phyloP scores from a whole-genome alignment of 2,113 vertebrate species.

The Emydocephalus ijimae region DNA sequence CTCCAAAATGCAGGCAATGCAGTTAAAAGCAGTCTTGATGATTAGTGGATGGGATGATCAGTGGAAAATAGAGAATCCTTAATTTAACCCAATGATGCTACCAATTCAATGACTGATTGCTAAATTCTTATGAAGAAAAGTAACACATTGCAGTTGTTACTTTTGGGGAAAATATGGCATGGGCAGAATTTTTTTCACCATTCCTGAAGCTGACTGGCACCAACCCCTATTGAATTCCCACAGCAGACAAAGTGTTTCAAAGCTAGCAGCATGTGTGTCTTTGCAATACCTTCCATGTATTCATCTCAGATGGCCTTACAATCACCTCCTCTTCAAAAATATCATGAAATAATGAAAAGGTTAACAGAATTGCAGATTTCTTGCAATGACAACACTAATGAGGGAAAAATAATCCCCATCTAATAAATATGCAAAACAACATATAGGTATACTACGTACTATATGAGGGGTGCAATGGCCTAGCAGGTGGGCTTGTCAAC shows the following conservation, averaged over 20 bases:
- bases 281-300: background rate
- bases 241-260: background rate
- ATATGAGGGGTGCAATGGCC: background rate
- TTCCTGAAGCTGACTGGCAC: background rate
- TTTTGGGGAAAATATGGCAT: background rate
- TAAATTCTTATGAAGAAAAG: background rate
- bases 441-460: background rate
- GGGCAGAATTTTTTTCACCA: background rate
- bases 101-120: background rate
- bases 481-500: background rate
- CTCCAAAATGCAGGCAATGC: background rate
- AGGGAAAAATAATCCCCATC: background rate
- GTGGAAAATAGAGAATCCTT: background rate
- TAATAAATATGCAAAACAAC: background rate
- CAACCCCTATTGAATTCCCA: background rate
- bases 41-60: background rate
- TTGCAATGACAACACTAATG: background rate
- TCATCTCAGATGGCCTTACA: background rate
- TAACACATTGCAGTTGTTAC: background rate
- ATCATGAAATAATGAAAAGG: background rate
- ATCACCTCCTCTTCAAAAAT: background rate
- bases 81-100: background rate
- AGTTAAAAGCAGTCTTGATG: background rate
- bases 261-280: background rate
- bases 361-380: background rate